Percentiles rank a stretch among this genome's conserved stretches.
phyloP scores from a whole-genome alignment of 2,113 vertebrate species.

The Erinaceus europaeus region DNA sequence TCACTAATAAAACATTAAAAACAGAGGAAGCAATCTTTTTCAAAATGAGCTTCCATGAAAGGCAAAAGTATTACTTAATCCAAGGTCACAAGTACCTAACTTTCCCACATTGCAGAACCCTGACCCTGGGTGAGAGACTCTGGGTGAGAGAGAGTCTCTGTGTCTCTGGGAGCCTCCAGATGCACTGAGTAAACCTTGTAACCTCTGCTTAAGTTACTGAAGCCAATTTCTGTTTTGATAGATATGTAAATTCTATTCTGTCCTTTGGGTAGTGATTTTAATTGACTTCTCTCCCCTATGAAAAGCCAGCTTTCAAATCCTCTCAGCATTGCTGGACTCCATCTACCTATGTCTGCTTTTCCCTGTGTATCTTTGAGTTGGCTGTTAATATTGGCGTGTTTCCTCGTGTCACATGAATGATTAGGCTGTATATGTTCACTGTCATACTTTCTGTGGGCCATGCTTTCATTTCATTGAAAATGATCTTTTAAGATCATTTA shows the following conservation, averaged over 20 bases:
- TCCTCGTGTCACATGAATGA: neutral
- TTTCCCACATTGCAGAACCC: neutral
- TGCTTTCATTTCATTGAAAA: neutral
- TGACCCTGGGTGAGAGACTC: neutral
- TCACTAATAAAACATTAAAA: no score
- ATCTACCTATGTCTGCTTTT: neutral
- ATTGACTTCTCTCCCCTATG: neutral
- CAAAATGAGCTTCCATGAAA: neutral
- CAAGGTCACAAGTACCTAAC: neutral
- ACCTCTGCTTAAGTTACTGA: neutral
- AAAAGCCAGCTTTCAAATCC: neutral
- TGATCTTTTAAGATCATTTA: neutral
- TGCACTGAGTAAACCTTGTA: neutral
- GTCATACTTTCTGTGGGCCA: neutral
- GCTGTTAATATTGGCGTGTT: neutral
- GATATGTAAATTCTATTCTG: neutral
- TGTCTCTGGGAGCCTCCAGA: neutral
- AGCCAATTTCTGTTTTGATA: neutral
- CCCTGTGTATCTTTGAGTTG: neutral
- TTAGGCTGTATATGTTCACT: neutral
- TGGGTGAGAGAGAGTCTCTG: no score
- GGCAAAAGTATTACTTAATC: neutral
- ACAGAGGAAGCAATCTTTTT: no score
- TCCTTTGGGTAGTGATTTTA: neutral
- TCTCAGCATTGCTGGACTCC: neutral